A percentile compares a stretch with the other conserved stretches of the same genome.
phyloP scores from a whole-genome alignment of 2,888 invertebrate genomes.

The Hyalella azteca region DNA sequence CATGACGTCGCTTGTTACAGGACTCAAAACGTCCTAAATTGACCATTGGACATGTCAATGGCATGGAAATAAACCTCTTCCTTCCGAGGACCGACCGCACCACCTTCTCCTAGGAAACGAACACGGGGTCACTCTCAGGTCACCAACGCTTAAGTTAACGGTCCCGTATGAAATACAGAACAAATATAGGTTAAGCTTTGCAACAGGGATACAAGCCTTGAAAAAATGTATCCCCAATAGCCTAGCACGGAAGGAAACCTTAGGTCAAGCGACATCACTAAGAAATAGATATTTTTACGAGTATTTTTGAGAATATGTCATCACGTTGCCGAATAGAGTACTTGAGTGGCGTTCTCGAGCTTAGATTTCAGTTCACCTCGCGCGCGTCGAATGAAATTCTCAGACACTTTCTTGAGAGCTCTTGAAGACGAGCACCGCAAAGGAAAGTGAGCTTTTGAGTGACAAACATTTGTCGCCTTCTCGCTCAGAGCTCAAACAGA shows the following conservation, averaged over 20 bases:
- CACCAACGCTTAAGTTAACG: no score
- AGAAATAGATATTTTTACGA: no score
- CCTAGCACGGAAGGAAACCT: no score
- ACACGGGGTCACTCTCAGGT: neutral
- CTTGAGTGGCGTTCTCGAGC: no score
- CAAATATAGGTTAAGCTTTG: no score
- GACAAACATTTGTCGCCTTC: slow-evolving; percentile 20
- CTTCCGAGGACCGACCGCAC: neutral
- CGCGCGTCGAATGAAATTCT: neutral
- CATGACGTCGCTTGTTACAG: slow-evolving; percentile 22
- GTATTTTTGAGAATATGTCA: no score
- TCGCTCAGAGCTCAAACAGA: neutral
- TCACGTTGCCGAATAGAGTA: no score
- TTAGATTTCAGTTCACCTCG: no score
- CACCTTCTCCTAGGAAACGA: neutral
- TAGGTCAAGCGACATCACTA: no score
- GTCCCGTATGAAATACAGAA: no score
- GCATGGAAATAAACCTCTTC: slow-evolving; percentile 28
- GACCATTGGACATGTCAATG: slow-evolving; percentile 27
- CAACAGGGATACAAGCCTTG: no score
- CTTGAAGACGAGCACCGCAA: neutral
- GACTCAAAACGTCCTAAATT: slow-evolving; percentile 34
- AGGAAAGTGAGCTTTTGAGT: neutral
- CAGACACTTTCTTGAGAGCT: neutral
- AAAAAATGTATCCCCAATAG: no score